Base-by-base conservation (phyloP, 2,888 invertebrate genomes). In the Melikaiella ostensackeni region DNA sequence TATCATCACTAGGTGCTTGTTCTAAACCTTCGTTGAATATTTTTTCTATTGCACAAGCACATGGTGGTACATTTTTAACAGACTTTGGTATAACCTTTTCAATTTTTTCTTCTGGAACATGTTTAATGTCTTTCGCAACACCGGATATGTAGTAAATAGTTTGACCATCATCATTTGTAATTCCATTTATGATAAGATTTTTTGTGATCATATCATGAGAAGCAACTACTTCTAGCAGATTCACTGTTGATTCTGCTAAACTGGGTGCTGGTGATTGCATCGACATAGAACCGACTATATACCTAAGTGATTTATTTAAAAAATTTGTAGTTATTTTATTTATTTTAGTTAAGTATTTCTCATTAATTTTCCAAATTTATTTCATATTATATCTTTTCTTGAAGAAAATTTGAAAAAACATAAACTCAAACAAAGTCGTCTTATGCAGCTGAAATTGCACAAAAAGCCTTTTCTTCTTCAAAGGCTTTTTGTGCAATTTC, bases 211-310 rank as follows among this genome's bases (percentile, higher is more conserved):
- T 82, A n/a, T 89, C 87, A 21, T 84, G 75, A 0, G 88, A 88
- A 5, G 87, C 84, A 42, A 88, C 81, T 1, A 83, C 66, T 77
- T 88, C 84, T 24, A 85, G 74, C 9, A 85, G 30, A 74, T 86
- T 83, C 1, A 80, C 75, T 0, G 77, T 74, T 11, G 86, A 88
- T 33, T 81, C 85, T n/a, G 82, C 76, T 9, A 84, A 84, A 63
- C 84, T 89, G 11, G 84, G 81, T 1, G 84, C 84, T 9, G 89
- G 88, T 0, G 88, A 89, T 70, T 87, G 85, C 83, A 90, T 83
- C 0, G 86, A 85, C 78, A 87, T 80, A 16, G 88, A 85, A 21
- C 87, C 87, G n/a, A 88, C 82, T 2, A 89, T 81, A 38, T 84
- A 83, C 64, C 87, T 89, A 66, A 24, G 33, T 24, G 9, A 27